phyloP scores from a whole-genome alignment of 2,888 invertebrate species.

The Sarcophaga subvicina region DNA sequence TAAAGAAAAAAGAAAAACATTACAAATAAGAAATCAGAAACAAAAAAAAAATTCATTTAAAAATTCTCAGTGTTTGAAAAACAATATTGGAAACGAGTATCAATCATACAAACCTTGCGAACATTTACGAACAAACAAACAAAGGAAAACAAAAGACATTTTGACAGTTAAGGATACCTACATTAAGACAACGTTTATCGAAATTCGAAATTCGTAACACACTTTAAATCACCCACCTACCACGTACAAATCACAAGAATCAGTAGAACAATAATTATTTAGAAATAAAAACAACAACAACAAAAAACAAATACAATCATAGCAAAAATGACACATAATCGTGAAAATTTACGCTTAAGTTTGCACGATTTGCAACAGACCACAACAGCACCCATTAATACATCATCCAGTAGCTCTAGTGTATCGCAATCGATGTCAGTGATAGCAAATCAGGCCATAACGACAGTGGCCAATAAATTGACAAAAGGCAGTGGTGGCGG shows the following conservation, averaged over 20 bases:
- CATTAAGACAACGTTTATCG: neutral
- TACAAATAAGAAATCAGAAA: constrained; percentile 49
- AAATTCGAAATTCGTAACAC: too few relatives aligned
- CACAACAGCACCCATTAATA: constrained; percentile 73
- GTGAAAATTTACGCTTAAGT: constrained; percentile 80
- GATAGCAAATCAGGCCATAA: constrained; percentile 73
- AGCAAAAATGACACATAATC: constrained; percentile 78
- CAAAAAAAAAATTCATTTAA: neutral
- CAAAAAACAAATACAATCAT: constrained; percentile 9
- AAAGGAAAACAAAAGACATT: neutral
- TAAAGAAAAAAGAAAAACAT: constrained; percentile 41
- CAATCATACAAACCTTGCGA: neutral
- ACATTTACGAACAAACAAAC: too few relatives aligned
- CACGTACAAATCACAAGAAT: constrained; percentile 11
- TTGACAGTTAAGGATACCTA: neutral
- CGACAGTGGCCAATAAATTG: constrained; percentile 75
- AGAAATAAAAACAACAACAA: constrained; percentile 15
- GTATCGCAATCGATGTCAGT: constrained; percentile 78
- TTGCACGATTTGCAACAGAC: constrained; percentile 78
- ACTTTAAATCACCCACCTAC: neutral
- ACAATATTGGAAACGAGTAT: neutral
- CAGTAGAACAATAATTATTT: neutral
- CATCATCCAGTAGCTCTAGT: constrained; percentile 74
- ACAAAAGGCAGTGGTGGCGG: constrained; percentile 69
- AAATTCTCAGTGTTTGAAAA: neutral